Base-by-base conservation (phyloP, 1,140 invertebrate genomes). In the Mesaphorura yosii region DNA sequence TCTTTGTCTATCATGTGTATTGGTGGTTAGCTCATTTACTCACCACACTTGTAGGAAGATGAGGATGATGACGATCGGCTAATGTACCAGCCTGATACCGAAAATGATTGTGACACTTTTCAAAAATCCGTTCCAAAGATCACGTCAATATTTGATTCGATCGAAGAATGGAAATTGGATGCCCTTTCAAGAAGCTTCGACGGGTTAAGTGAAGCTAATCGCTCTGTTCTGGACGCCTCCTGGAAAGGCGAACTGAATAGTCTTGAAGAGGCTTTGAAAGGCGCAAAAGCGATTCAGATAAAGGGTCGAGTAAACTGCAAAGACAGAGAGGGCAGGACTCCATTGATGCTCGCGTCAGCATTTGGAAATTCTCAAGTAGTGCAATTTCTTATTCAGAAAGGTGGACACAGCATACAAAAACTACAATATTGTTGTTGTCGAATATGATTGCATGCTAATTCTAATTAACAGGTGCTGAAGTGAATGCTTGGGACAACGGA, bases 401-500 rank as follows among this genome's bases (percentile, higher is more conserved):
- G 57, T n/a, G 57, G 55, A 46, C 7, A 2, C 47, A 52, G 20
- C 53, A 58, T 12, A 58, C 63, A 19, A n/a, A 46, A 27, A 26
- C 37, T 12, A 39, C 6, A 50, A 25, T 31, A 6, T 7, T 14
- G 17, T 15, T 50, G 38, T 14, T 25, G 5, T 25, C n/a, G 10
- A 39, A n/a, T 22, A 45, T 22, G n/a, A n/a, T 41, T 23, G 29
- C 19, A 23, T 17, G 19, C 3, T 31, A 45, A 6, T 31, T 34
- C 22, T 28, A 22, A 1, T 17, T 42, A 10, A 37, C 22, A 55
- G 78, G 77, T 25, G 80, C 81, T 0, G 70, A 79, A 62, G 75
- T 81, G 0, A 75, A 76, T 57, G 73, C 71, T 50, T 84, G 81
- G 79, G 84, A 58, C 28, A 56, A 58, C 19, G 38, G 48, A 5